These are phyloP conservation scores for Phataginus tricuspis DNA, from an alignment of 2,797 vertebrate species.

Conservation along the genomic window DNA sequence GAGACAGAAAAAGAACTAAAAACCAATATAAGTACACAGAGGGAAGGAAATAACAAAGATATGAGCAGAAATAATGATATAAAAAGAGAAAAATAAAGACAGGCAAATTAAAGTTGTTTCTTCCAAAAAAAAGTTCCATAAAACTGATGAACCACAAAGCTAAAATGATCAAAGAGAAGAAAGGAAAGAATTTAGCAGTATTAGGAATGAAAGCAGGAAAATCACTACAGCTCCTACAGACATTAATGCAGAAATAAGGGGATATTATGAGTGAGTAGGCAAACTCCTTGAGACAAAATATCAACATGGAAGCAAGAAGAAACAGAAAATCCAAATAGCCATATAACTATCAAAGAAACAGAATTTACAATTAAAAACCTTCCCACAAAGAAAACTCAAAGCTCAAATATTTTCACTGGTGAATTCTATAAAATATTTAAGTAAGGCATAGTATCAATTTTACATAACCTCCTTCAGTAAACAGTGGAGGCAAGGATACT, in stretches of 20 bases:
- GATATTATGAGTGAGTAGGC: background rate
- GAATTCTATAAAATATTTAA: conserved; percentile 48
- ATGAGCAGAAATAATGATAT: conserved; percentile 2
- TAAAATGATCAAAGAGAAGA: conserved; percentile 17
- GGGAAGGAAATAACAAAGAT: conserved; percentile 51
- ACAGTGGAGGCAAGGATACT: background rate
- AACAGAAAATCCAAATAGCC: conserved; percentile 32
- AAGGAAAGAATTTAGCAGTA: background rate
- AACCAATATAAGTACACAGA: background rate
- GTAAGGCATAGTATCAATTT: background rate
- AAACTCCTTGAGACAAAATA: conserved; percentile 56
- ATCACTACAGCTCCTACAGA: background rate
- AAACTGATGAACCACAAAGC: conserved; percentile 21
- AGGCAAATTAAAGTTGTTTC: conserved; percentile 20
- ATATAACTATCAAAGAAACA: conserved; percentile 23
- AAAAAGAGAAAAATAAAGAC: conserved; percentile 49
- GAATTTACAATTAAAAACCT: conserved; percentile 15
- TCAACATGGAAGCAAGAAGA: conserved; percentile 40
- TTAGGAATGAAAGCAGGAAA: background rate
- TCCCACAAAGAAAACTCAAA: background rate
- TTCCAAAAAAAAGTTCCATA: conserved; percentile 1
- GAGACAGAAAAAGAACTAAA: conserved; percentile 25
- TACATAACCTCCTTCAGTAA: conserved; percentile 43
- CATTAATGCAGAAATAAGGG: conserved; percentile 5
- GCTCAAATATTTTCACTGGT: conserved; percentile 25